A percentile compares a stretch with the other conserved stretches of the same genome.
Conservation (phyloP, 2,113 vertebrate species). For the Sprattus sprattus region DNA sequence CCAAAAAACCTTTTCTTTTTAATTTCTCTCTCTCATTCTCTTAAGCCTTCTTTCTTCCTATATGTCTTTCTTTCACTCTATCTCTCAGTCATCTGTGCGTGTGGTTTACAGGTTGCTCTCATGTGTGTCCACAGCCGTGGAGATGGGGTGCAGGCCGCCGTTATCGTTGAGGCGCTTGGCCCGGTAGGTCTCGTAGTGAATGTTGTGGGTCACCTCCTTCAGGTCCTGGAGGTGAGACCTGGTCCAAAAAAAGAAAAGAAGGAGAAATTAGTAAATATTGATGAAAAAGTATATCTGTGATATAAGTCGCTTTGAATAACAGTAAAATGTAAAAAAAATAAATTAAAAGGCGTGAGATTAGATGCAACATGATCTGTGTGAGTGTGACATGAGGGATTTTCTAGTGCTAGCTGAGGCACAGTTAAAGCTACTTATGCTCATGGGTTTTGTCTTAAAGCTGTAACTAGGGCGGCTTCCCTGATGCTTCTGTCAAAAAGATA, state of each 20-base stretch:
- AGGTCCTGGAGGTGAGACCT: constrained; percentile 97
- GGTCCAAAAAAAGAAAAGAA: constrained; percentile 15
- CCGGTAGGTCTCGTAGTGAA: constrained; percentile 96
- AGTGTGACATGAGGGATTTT: too few relatives aligned
- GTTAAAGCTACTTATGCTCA: too few relatives aligned
- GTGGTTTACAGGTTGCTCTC: constrained; percentile 85
- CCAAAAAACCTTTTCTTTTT: constrained; percentile 7
- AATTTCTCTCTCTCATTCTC: constrained; percentile 23
- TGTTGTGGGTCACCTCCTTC: constrained; percentile 98
- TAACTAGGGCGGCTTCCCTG: too few relatives aligned
- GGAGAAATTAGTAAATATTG: neutral
- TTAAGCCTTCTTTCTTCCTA: constrained; percentile 29
- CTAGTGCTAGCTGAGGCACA: too few relatives aligned
- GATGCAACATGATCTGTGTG: too few relatives aligned
- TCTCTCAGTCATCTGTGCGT: constrained; percentile 1
- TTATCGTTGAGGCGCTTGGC: constrained; percentile 94
- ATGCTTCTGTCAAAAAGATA: too few relatives aligned
- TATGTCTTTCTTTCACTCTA: constrained; percentile 22
- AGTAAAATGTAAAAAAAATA: too few relatives aligned
- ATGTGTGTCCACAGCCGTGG: constrained; percentile 69
- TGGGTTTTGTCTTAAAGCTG: too few relatives aligned
- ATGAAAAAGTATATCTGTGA: too few relatives aligned
- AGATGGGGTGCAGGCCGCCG: constrained; percentile 87
- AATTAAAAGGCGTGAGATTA: too few relatives aligned
- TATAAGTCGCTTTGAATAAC: too few relatives aligned